phyloP scores from a whole-genome alignment of 2,113 vertebrate genomes.

The Acinonyx jubatus region DNA sequence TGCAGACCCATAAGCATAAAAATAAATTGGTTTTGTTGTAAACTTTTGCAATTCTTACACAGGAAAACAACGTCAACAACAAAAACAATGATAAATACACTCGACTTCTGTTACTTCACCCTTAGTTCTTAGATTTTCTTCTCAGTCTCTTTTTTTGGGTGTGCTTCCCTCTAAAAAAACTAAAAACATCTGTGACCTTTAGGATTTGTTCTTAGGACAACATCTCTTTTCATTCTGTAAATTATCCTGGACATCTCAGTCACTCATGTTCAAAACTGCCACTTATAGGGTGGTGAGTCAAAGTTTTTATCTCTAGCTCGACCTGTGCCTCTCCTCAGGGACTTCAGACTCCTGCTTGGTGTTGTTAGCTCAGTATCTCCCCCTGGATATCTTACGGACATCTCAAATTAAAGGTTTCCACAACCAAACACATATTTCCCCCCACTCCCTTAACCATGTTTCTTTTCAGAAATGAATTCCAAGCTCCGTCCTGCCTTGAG shows the following conservation, averaged over 20 bases:
- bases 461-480: not conserved
- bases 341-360: not conserved
- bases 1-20: not conserved
- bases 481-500: not conserved
- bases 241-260: not conserved
- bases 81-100: not conserved
- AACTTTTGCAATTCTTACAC: not conserved
- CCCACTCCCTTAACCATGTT: not conserved
- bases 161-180: not conserved
- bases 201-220: not conserved
- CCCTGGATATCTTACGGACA: not conserved
- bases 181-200: not conserved
- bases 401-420: not conserved
- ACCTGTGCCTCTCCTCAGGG: not conserved
- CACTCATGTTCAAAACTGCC: not conserved
- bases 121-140: not conserved
- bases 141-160: not conserved
- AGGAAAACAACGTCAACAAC: not conserved
- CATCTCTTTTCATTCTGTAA: not conserved
- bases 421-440: not conserved
- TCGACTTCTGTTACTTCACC: not conserved
- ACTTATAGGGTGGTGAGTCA: not conserved
- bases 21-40: not conserved
- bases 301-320: not conserved
- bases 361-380: not conserved